Base-by-base conservation (phyloP, 2,113 vertebrate species). In the Lota lota region DNA sequence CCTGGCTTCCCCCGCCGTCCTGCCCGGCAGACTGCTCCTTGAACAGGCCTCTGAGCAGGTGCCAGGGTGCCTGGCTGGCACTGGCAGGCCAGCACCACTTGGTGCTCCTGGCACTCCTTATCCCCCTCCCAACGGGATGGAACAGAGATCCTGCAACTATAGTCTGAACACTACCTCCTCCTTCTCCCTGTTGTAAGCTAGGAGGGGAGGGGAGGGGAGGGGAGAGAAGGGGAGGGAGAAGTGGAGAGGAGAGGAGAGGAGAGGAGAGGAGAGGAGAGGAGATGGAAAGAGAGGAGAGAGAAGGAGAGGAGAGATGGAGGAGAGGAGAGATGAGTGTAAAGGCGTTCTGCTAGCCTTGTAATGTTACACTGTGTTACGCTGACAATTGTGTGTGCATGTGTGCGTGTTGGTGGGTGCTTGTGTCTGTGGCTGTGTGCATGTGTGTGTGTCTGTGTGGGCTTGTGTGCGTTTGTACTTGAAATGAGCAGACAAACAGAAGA, bases 1-100 rank as follows among this genome's bases (percentile, higher is more conserved):
- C 68, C 66, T 61, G 51, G 17, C 51, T 53, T 1, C 20, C 71
- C 64, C 72, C 56, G 66, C 63, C 74, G 62, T 57, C 50, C 77
- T 73, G 73, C 79, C 74, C 80, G 85, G 75, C 80, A 78, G 67
- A 74, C 69, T 68, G 72, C 51, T 86, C 68, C 73, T 63, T 63
- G 16, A 80, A 79, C 83, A 76, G 79, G 54, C 66, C 75, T 28
- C 80, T 86, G 82, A 83, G 63, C 69, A 70, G 69, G 62, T 82
- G 83, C 86, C 88, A 89, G 74, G 60, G 70, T 60, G 22, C 47
- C 56, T 74, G 18, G 50, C 69, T 64, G 74, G 53, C 18, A 18
- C 56, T 19, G 8, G 54, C 54, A n/a, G 28, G 28, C 28, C 28
- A 4, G 28, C 28, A 33, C 28, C 28, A 33, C 28, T 6, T 33